phyloP scores from a whole-genome alignment of 2,888 invertebrate species.

The Agonopterix alstromeriana region DNA sequence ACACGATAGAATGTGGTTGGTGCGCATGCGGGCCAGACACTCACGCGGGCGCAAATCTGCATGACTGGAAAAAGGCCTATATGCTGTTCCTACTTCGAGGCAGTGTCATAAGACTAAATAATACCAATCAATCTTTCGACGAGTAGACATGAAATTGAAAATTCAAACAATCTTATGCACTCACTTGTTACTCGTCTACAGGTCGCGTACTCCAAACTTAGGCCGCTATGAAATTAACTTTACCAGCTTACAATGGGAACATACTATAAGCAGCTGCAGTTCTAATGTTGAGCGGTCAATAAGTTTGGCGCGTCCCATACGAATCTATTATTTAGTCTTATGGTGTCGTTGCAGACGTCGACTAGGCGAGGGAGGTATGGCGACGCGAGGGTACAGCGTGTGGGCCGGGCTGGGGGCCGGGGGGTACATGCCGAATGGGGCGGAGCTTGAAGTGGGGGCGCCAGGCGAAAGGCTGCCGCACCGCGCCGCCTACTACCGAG shows the following conservation, averaged over 20 bases:
- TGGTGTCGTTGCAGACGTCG: constrained; percentile 54
- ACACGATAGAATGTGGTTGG: too few species aligned
- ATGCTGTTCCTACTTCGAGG: too few species aligned
- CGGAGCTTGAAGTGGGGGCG: constrained; percentile 89
- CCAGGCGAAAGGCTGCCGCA: constrained; percentile 88
- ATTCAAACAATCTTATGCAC: too few species aligned
- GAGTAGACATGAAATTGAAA: too few species aligned
- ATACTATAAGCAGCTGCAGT: too few species aligned
- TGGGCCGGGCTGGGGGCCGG: constrained; percentile 76
- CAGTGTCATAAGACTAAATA: constrained; percentile 8
- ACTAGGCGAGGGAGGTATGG: constrained; percentile 58
- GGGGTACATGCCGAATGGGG: constrained; percentile 57
- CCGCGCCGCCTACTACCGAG: constrained; percentile 84
- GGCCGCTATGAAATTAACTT: too few species aligned
- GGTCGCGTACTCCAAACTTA: too few species aligned
- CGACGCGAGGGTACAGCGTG: constrained; percentile 62
- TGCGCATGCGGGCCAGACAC: too few species aligned
- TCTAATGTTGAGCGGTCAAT: neutral
- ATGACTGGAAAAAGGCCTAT: too few species aligned
- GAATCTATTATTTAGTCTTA: constrained; percentile 9
- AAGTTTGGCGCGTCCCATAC: neutral
- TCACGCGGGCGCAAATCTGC: too few species aligned
- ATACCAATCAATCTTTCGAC: neutral
- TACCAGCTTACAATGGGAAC: too few species aligned
- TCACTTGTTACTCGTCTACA: too few species aligned